Conservation (phyloP, 1,140 invertebrate genomes). For the Streblospio benedicti region DNA sequence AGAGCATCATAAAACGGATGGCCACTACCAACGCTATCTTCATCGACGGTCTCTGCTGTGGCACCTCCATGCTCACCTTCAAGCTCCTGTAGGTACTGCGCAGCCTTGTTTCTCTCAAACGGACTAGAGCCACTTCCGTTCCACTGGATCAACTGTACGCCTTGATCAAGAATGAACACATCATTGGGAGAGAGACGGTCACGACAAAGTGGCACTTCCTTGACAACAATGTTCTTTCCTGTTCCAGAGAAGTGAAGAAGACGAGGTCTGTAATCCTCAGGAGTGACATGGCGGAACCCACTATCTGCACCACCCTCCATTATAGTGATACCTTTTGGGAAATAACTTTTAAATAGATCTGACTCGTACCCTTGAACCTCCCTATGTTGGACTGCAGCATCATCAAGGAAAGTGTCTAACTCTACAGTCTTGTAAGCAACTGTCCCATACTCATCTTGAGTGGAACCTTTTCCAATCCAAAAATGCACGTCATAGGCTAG, state of each 20-base stretch:
- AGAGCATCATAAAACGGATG: conserved; percentile 3
- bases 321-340: conserved; percentile 50
- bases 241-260: conserved; percentile 54
- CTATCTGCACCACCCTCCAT: conserved; percentile 54
- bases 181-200: conserved; percentile 69
- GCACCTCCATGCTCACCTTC: too few relatives aligned
- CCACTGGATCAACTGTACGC: conserved; percentile 68
- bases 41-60: too few relatives aligned
- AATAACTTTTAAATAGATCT: conserved; percentile 58
- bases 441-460: conserved; percentile 64
- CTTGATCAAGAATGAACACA: conserved; percentile 78
- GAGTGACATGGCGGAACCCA: conserved; percentile 52
- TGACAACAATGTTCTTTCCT: conserved; percentile 27
- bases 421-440: conserved; percentile 77
- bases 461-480: conserved; percentile 38
- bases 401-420: conserved; percentile 69
- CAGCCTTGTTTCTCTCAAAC: too few relatives aligned
- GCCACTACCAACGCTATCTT: too few relatives aligned
- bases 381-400: conserved; percentile 65
- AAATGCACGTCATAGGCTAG: conserved; percentile 32
- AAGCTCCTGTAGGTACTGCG: too few relatives aligned
- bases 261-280: conserved; percentile 49
- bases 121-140: conserved; percentile 36
- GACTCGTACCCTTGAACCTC: conserved; percentile 78
- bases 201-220: conserved; percentile 30